These are phyloP conservation scores for Sparus aurata DNA, from an alignment of 2,797 vertebrate genomes.

Conservation along the genomic window DNA sequence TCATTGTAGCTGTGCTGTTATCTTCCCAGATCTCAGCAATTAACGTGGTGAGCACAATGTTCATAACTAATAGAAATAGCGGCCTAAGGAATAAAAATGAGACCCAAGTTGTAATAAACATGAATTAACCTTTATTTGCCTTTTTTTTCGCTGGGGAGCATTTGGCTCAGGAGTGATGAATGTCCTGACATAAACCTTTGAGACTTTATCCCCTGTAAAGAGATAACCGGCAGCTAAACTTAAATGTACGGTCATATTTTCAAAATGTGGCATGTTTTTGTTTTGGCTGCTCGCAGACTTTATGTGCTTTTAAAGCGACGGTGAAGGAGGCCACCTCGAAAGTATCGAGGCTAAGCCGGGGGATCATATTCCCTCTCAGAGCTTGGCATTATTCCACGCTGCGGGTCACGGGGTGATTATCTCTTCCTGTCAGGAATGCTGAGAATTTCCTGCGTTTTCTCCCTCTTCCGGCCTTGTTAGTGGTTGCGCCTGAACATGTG, in stretches of 20 bases:
- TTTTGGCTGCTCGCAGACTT: slow-evolving; percentile 29
- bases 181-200: slow-evolving; percentile 31
- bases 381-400: slow-evolving; percentile 72
- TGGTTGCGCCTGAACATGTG: slow-evolving; percentile 77
- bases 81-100: neutral
- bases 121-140: slow-evolving; percentile 13
- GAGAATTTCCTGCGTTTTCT: slow-evolving; percentile 86
- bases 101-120: neutral
- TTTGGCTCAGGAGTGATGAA: slow-evolving; percentile 7
- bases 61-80: slow-evolving; percentile 1
- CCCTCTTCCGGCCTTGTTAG: slow-evolving; percentile 78
- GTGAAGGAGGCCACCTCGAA: slow-evolving; percentile 61
- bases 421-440: slow-evolving; percentile 89
- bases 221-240: slow-evolving; percentile 28
- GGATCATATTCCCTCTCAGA: slow-evolving; percentile 71
- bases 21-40: slow-evolving; percentile 4
- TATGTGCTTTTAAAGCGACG: slow-evolving; percentile 49
- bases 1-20: neutral
- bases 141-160: neutral
- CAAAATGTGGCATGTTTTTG: slow-evolving; percentile 45
- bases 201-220: slow-evolving; percentile 7
- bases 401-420: slow-evolving; percentile 85
- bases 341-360: slow-evolving; percentile 53
- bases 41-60: neutral
- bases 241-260: slow-evolving; percentile 33